Evolutionary conservation across 1,140 invertebrate genomes (phyloP).

Genomic region (Radopholus similis): DNA sequence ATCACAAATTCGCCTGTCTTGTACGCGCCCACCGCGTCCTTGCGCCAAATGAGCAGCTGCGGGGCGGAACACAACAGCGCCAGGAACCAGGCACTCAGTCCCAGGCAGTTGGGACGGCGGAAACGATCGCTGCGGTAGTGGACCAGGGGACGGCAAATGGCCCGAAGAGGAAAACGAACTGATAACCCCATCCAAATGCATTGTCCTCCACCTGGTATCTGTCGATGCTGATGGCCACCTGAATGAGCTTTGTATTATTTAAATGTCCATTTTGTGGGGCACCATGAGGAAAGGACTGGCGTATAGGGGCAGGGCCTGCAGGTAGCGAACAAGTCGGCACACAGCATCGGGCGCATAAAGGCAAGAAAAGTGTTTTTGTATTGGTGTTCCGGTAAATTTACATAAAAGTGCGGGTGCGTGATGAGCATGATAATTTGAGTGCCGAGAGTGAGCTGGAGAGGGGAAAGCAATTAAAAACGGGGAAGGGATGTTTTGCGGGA

Average conservation of each 20-base stretch:
- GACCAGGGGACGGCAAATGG: slow-evolving; percentile 52
- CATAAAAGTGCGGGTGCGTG: slow-evolving; percentile 54
- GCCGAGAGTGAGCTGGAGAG: slow-evolving; percentile 61
- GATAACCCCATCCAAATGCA: neutral
- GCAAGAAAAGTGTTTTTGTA: too few species aligned
- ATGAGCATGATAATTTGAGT: slow-evolving; percentile 60
- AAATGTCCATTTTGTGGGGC: slow-evolving; percentile 39
- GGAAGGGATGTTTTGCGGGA: neutral
- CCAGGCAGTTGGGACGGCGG: slow-evolving; percentile 50
- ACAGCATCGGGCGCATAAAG: slow-evolving; percentile 31
- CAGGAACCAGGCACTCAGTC: slow-evolving; percentile 42
- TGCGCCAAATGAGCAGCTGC: slow-evolving; percentile 51
- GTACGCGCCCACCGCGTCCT: slow-evolving; percentile 2
- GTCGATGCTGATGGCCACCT: slow-evolving; percentile 53
- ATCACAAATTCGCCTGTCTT: neutral
- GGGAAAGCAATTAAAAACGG: neutral
- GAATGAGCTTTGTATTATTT: slow-evolving; percentile 5
- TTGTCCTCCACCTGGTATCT: slow-evolving; percentile 53
- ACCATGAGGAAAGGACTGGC: slow-evolving; percentile 47
- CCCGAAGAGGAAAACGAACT: slow-evolving; percentile 28
- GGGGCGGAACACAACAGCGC: slow-evolving; percentile 47
- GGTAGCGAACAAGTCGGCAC: slow-evolving; percentile 60
- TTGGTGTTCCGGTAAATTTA: too few species aligned
- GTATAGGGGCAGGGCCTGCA: slow-evolving; percentile 60
- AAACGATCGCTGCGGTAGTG: slow-evolving; percentile 54